Evolutionary conservation across 2,888 invertebrate species (phyloP).

Genomic region (Nephrotoma appendiculata): DNA sequence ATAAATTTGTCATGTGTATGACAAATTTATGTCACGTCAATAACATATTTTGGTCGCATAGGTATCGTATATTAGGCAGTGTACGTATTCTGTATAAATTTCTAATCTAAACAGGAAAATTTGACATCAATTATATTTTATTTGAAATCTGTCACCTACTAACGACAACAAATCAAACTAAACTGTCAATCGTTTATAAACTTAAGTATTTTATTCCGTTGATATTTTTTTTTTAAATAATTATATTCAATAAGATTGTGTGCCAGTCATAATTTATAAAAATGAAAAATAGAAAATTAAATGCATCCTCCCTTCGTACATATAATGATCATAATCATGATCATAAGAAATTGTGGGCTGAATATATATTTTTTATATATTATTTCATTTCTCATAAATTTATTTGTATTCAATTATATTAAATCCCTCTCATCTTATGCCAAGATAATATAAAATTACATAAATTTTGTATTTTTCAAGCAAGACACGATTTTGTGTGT

Average conservation of each 20-base stretch:
- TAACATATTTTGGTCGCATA: background rate
- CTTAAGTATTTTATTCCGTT: background rate
- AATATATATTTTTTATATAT: background rate
- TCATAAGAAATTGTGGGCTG: background rate
- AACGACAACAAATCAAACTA: background rate
- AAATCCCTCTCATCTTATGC: background rate
- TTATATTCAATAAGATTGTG: background rate
- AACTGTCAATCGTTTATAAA: background rate
- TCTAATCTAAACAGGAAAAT: background rate
- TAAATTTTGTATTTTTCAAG: background rate
- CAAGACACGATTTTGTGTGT: background rate
- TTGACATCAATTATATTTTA: background rate
- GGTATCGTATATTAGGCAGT: no score
- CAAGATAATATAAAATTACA: background rate
- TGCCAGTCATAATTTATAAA: background rate
- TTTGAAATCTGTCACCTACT: background rate
- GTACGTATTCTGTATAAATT: background rate
- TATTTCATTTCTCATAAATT: background rate
- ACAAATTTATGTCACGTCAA: background rate
- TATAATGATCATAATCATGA: background rate
- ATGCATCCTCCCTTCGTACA: background rate
- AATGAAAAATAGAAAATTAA: background rate
- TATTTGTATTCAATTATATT: background rate
- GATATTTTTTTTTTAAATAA: background rate
- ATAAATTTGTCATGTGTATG: background rate